Evolutionary conservation across 2,888 invertebrate species (phyloP).

Genomic region (Leucophenga montana): DNA sequence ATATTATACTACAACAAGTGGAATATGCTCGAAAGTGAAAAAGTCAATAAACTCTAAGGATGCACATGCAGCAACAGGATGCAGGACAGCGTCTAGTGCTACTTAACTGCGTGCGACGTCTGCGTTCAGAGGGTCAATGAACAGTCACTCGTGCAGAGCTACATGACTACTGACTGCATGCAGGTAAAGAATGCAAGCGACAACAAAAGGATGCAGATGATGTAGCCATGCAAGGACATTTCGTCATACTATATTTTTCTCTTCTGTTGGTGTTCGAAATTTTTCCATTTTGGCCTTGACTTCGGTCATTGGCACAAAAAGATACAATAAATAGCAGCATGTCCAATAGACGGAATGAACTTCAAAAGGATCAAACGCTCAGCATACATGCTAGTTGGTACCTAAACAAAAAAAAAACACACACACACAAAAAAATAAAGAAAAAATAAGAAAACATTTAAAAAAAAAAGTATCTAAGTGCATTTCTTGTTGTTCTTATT

Average conservation of each 20-base stretch:
- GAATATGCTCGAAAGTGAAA: not conserved
- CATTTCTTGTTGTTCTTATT: not conserved
- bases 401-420: not conserved
- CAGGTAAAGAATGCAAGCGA: not conserved
- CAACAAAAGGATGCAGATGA: not conserved
- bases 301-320: constrained; percentile 4
- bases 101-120: not conserved
- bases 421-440: not conserved
- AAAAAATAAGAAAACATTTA: not conserved
- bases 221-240: not conserved
- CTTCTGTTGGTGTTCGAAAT: not conserved
- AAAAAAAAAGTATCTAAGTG: not conserved
- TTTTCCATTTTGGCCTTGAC: constrained; percentile 18
- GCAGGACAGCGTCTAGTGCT: not conserved
- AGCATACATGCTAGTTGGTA: too few relatives aligned
- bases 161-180: too few relatives aligned
- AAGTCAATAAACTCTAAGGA: constrained; percentile 3
- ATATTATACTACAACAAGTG: too few relatives aligned
- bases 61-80: not conserved
- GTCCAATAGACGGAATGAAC: not conserved
- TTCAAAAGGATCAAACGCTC: not conserved
- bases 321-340: not conserved
- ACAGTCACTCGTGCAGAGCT: not conserved
- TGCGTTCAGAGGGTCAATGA: not conserved
- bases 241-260: not conserved